Conservation (phyloP, 2,888 invertebrate genomes). For the Mycalesis mineus region DNA sequence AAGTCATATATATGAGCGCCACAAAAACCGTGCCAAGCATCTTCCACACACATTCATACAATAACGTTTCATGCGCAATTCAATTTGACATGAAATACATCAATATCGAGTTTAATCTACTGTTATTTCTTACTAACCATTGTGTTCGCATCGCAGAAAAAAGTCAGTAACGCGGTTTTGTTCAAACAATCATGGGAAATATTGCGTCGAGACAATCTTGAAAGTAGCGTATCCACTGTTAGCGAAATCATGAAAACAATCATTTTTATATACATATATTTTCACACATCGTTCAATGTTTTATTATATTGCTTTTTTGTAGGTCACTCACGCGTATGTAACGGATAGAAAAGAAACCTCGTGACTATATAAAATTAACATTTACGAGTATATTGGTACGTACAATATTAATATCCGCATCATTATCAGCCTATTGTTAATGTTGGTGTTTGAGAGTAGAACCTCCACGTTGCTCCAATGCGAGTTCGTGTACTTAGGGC, state of each 20-base stretch:
- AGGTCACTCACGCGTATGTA: background rate
- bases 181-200: conserved; percentile 29
- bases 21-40: background rate
- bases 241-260: conserved; percentile 31
- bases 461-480: too few relatives aligned
- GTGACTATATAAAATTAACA: background rate
- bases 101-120: conserved; percentile 12
- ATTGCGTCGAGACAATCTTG: conserved; percentile 26
- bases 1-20: background rate
- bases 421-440: too few relatives aligned
- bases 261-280: conserved; percentile 17
- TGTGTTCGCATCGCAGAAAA: conserved; percentile 18
- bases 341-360: background rate
- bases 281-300: conserved; percentile 18
- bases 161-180: conserved; percentile 7
- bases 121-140: conserved; percentile 18
- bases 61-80: conserved; percentile 8
- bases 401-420: too few relatives aligned
- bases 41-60: conserved; percentile 5
- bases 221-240: conserved; percentile 26
- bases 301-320: conserved; percentile 12
- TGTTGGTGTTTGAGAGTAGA: too few relatives aligned
- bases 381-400: too few relatives aligned
- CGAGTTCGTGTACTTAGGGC: too few relatives aligned
- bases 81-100: conserved; percentile 10